These are phyloP conservation scores for Aspidiotus destructor DNA, from an alignment of 2,888 invertebrate species.

Conservation along the genomic window DNA sequence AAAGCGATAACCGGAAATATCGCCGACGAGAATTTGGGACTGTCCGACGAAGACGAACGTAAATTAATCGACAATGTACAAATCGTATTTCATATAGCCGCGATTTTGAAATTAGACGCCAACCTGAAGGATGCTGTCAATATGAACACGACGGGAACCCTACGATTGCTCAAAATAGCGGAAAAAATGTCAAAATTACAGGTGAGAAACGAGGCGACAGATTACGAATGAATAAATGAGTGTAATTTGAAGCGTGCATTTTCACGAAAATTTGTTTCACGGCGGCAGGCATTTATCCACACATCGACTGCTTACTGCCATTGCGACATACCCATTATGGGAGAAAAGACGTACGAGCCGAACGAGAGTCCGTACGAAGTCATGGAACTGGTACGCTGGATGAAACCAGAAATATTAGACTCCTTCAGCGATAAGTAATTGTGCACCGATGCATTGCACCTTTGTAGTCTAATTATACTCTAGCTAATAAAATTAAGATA, in stretches of 20 bases:
- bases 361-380: constrained; percentile 62
- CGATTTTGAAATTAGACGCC: constrained; percentile 85
- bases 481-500: no score
- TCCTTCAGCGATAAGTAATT: constrained; percentile 53
- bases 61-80: constrained; percentile 59
- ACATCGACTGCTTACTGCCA: constrained; percentile 95
- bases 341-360: constrained; percentile 68
- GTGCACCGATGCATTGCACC: no score
- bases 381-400: constrained; percentile 60
- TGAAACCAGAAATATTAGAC: constrained; percentile 57
- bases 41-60: constrained; percentile 51
- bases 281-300: constrained; percentile 63
- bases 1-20: constrained; percentile 66
- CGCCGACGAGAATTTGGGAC: constrained; percentile 53
- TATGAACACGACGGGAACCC: constrained; percentile 82
- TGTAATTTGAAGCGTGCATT: no score
- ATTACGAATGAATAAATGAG: no score
- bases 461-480: no score
- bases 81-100: constrained; percentile 85
- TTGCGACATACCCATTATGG: constrained; percentile 74
- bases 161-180: constrained; percentile 64
- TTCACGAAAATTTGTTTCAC: no score
- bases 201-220: constrained; percentile 39
- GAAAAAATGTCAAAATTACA: constrained; percentile 65
- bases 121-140: constrained; percentile 76